Conservation (phyloP, 2,797 vertebrate genomes). For the Tamandua tetradactyla region DNA sequence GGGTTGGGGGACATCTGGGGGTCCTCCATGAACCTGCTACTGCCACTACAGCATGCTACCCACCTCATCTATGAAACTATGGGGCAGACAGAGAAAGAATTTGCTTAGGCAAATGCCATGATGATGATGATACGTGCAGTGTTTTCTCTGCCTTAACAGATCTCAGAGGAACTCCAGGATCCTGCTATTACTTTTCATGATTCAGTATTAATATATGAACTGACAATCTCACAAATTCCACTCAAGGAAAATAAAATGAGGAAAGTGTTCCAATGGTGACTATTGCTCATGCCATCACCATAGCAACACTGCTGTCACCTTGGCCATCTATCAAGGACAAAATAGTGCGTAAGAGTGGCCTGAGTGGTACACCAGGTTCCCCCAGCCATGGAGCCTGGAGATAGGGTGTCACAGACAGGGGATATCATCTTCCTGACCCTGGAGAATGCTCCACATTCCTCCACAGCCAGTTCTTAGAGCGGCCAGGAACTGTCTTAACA, state of each 20-base stretch:
- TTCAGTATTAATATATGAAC: not conserved
- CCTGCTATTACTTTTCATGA: not conserved
- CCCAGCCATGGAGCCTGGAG: not conserved
- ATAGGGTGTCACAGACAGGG: not conserved
- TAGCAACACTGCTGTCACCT: not conserved
- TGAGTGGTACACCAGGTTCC: not conserved
- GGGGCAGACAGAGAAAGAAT: not conserved
- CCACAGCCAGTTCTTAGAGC: not conserved
- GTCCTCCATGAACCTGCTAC: not conserved
- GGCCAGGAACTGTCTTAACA: not conserved
- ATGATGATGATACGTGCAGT: not conserved
- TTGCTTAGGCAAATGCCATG: not conserved
- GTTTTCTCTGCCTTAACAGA: not conserved
- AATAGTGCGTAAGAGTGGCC: not conserved
- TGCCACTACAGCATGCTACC: not conserved
- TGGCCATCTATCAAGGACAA: not conserved
- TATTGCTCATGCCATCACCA: not conserved
- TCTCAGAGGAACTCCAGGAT: not conserved
- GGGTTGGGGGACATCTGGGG: accelerated
- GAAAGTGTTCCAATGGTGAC: not conserved
- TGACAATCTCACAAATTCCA: not conserved
- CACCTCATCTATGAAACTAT: not conserved
- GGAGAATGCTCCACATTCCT: not conserved
- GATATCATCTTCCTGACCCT: not conserved
- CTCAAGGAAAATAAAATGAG: not conserved